A percentile compares a stretch with the other conserved stretches of the same genome.
Conservation (phyloP, 2,113 vertebrate genomes). For the Fukomys damarensis region DNA sequence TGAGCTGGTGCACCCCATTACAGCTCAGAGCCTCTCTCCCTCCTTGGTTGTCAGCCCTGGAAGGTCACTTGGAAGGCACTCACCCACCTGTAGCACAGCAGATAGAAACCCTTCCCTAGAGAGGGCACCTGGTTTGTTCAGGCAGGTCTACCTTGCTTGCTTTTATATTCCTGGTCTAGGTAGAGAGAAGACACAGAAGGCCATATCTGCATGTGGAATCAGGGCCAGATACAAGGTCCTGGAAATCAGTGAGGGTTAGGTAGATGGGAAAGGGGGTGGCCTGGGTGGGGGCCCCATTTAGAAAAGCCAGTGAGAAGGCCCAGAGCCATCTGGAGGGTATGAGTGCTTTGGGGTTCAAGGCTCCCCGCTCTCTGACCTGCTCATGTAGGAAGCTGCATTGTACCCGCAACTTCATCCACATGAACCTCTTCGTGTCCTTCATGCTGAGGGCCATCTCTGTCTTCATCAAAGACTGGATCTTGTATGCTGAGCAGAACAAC, state of each 20-base stretch:
- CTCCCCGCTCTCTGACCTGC: neutral
- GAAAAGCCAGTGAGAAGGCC: neutral
- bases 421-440: slow-evolving; percentile 99
- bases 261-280: neutral
- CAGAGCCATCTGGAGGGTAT: neutral
- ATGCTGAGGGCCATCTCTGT: slow-evolving; percentile 97
- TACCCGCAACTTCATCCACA: slow-evolving; percentile 99
- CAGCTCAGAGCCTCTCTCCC: neutral
- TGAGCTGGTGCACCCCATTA: fast-evolving
- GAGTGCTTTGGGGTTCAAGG: neutral
- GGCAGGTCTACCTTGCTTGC: neutral
- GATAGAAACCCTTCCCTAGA: neutral
- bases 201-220: fast-evolving
- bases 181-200: neutral
- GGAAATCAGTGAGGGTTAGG: neutral
- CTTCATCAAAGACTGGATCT: slow-evolving; percentile 97
- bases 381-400: slow-evolving; percentile 95
- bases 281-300: neutral
- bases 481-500: slow-evolving; percentile 95
- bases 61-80: neutral
- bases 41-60: neutral
- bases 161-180: neutral
- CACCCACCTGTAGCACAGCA: neutral
- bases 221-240: neutral
- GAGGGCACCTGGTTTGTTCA: neutral